A percentile compares a stretch with the other conserved stretches of the same genome.
phyloP scores from a whole-genome alignment of 2,888 invertebrate genomes.

The Folsomia manolachei region DNA sequence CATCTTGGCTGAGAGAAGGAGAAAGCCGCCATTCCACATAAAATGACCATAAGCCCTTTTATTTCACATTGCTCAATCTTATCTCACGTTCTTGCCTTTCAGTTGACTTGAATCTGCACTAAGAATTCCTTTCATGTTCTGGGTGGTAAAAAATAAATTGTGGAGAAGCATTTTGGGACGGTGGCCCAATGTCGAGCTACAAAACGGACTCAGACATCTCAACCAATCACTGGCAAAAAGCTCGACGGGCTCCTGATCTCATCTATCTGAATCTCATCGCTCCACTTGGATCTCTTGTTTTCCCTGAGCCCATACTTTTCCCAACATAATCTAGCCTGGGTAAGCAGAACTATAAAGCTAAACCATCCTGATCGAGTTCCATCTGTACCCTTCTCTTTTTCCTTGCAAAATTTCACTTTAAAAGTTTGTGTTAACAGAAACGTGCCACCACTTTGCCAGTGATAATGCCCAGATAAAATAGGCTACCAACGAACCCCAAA shows the following conservation, averaged over 20 bases:
- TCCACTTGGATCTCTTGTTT: too few species aligned
- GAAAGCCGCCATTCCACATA: background rate
- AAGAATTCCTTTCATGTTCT: constrained; percentile 19
- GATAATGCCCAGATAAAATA: too few species aligned
- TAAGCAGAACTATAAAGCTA: too few species aligned
- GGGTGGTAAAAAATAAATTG: constrained; percentile 9
- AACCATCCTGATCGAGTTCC: background rate
- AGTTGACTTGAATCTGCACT: background rate
- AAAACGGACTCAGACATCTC: background rate
- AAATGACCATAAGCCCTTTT: constrained; percentile 25
- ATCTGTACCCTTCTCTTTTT: background rate
- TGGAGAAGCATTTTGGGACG: background rate
- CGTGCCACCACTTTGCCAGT: too few species aligned
- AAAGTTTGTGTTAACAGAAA: too few species aligned
- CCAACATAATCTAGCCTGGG: too few species aligned
- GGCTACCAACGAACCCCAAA: too few species aligned
- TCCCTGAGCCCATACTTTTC: too few species aligned
- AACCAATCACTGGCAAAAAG: background rate
- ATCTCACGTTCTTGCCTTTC: constrained; percentile 15
- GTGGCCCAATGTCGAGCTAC: background rate
- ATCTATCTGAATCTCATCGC: too few species aligned
- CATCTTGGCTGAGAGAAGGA: constrained; percentile 18
- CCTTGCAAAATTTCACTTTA: background rate
- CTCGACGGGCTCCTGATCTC: too few species aligned
- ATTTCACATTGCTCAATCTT: constrained; percentile 21